Evolutionary conservation across 2,113 vertebrate species (phyloP).

Genomic region (Rutilus rutilus): DNA sequence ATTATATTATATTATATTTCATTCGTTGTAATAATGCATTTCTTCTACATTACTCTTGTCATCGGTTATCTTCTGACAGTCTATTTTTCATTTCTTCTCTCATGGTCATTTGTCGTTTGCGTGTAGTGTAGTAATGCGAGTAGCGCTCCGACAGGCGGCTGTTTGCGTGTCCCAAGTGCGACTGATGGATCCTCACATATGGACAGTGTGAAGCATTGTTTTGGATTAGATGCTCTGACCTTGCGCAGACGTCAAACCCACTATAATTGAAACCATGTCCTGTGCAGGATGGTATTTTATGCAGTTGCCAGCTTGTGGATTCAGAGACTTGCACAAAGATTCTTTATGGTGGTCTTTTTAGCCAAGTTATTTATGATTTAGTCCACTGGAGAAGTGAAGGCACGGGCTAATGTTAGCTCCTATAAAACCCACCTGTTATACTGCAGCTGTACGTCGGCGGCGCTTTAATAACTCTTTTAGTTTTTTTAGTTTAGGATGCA

Average conservation of each 20-base stretch:
- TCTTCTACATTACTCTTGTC: background rate
- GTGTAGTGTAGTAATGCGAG: background rate
- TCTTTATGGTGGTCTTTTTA: constrained; percentile 24
- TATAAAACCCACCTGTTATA: constrained; percentile 71
- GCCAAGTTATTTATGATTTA: constrained; percentile 54
- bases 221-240: constrained; percentile 31
- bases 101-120: background rate
- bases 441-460: constrained; percentile 3
- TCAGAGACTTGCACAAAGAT: constrained; percentile 1
- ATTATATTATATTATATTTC: background rate
- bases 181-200: constrained; percentile 30
- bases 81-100: background rate
- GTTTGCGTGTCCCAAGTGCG: constrained; percentile 24
- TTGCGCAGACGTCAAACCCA: background rate
- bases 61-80: background rate
- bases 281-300: background rate
- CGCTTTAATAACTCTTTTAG: background rate
- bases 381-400: constrained; percentile 56
- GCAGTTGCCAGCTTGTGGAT: background rate
- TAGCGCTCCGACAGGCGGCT: background rate
- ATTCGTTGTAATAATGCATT: background rate
- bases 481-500: background rate
- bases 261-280: constrained; percentile 13
- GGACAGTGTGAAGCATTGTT: constrained; percentile 24
- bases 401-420: constrained; percentile 68